Evolutionary conservation across 2,888 invertebrate genomes (phyloP).

Genomic region (Euzophera pinguis): DNA sequence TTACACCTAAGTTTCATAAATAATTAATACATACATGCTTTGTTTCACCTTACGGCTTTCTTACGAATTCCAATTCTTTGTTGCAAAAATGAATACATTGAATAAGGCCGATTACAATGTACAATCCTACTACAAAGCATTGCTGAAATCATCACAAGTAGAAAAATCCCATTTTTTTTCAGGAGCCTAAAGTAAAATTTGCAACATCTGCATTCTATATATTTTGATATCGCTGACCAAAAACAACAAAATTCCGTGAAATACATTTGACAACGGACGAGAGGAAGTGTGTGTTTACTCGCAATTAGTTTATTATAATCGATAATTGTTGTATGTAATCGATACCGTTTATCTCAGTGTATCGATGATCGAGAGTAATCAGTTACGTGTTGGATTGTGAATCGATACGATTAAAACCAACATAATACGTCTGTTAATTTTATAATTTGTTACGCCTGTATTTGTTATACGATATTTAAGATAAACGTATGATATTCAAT

Average conservation of each 20-base stretch:
- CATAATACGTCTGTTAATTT: background rate
- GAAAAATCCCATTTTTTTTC: background rate
- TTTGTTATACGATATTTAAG: background rate
- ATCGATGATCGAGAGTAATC: constrained; percentile 45
- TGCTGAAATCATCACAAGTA: too few species aligned
- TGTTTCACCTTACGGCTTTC: too few species aligned
- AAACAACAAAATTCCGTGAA: constrained; percentile 58
- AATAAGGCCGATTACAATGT: too few species aligned
- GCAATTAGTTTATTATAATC: constrained; percentile 54
- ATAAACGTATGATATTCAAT: background rate
- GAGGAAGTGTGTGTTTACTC: constrained; percentile 59
- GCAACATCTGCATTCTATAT: too few species aligned
- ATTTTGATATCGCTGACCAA: constrained; percentile 52
- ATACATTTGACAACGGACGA: constrained; percentile 61
- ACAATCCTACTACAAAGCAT: too few species aligned
- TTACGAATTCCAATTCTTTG: too few species aligned
- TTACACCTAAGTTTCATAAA: too few species aligned
- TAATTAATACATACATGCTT: too few species aligned
- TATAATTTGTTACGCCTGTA: background rate
- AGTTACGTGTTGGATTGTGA: constrained; percentile 47
- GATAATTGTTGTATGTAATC: constrained; percentile 62
- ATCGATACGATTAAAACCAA: constrained; percentile 44
- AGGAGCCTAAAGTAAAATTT: background rate
- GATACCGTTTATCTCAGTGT: constrained; percentile 51
- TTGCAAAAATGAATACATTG: too few species aligned